phyloP scores from a whole-genome alignment of 2,797 vertebrate genomes.

The Taeniopygia guttata region DNA sequence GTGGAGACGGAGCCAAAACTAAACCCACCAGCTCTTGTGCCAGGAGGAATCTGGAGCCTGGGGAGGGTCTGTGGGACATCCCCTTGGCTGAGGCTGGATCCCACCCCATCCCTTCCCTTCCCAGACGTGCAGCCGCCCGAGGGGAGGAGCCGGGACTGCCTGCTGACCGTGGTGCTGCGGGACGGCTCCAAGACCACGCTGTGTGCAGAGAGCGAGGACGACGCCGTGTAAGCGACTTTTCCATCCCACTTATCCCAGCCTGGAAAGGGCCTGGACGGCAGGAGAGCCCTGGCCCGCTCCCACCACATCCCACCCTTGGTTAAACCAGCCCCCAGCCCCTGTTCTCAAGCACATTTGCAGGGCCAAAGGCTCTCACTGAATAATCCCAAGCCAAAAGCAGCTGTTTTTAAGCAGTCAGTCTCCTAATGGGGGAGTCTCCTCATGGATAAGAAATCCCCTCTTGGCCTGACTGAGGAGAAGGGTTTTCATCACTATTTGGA shows the following conservation, averaged over 20 bases:
- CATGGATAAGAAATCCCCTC: background rate
- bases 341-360: rapidly evolving
- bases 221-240: conserved; percentile 83
- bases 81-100: rapidly evolving
- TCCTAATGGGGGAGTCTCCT: rapidly evolving
- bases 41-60: rapidly evolving
- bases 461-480: background rate
- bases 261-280: rapidly evolving
- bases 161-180: conserved; percentile 80
- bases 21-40: background rate
- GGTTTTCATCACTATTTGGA: background rate
- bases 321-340: rapidly evolving
- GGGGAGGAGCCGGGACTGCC: conserved; percentile 82
- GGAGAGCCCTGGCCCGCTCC: rapidly evolving
- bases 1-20: rapidly evolving
- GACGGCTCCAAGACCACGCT: conserved; percentile 82
- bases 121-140: conserved; percentile 87
- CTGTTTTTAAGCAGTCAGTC: rapidly evolving
- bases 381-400: background rate
- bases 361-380: rapidly evolving
- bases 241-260: rapidly evolving
- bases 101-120: background rate
- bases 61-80: background rate
- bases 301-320: background rate
- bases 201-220: conserved; percentile 90